These are phyloP conservation scores for Saguinus imperator DNA, from an alignment of 2,113 vertebrate genomes.

Conservation along the genomic window DNA sequence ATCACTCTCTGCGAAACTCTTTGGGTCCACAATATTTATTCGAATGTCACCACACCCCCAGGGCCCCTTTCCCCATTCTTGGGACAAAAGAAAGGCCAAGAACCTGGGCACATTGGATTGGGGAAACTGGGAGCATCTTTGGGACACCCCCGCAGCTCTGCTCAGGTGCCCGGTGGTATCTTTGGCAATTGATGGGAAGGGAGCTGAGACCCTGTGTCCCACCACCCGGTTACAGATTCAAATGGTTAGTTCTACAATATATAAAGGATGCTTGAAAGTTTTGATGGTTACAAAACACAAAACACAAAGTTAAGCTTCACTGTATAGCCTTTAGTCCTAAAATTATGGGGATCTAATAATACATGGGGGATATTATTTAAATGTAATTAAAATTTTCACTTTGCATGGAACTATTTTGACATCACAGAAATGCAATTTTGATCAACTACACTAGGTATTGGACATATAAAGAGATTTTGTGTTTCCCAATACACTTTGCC, in stretches of 20 bases:
- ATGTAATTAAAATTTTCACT: neutral
- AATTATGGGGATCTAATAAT: neutral
- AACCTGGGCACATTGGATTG: no score
- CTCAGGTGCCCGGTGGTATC: no score
- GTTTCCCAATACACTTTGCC: neutral
- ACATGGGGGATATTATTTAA: neutral
- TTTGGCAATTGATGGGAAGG: no score
- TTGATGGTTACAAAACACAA: neutral
- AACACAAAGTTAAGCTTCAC: neutral
- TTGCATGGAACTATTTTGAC: neutral
- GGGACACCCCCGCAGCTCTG: no score
- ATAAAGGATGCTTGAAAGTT: neutral
- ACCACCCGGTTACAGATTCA: no score
- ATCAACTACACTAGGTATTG: neutral
- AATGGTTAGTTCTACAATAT: accelerated
- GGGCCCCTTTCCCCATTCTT: no score
- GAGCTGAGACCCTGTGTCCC: no score
- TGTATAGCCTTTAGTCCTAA: neutral
- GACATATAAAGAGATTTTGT: neutral
- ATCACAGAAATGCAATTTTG: neutral
- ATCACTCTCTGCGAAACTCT: no score
- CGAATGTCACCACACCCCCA: no score
- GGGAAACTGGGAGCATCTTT: no score
- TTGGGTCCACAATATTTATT: no score
- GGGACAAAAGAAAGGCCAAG: no score